Base-by-base conservation (phyloP, 2,797 vertebrate species). In the Thripadectes ignobilis region DNA sequence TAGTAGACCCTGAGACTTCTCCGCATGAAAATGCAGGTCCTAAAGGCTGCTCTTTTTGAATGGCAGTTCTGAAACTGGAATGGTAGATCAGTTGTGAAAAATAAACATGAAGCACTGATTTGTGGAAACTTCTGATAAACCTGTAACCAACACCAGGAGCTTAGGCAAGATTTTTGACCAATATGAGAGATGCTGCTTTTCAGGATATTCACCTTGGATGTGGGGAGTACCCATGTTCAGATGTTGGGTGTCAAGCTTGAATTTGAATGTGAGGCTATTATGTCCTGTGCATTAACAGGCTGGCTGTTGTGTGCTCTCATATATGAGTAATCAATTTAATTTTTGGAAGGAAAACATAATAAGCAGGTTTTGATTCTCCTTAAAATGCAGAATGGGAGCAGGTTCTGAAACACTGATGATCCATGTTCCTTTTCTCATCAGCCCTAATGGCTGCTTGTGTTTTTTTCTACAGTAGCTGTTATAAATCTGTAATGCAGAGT, bases 341-440 rank as follows among this genome's bases (percentile, higher is more conserved):
- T 80, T 92, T 43, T 69, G 29, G 46, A 91, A 66, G 62, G 15
- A 84, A 86, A 86, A 90, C 58, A 51, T 8, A 11, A 61, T 46
- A 81, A 88, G 85, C 34, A 69, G 65, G 58, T 81, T 85, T 81
- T 65, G 12, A 21, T 36, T 89, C 62, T 90, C 63, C 48, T 91
- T 81, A 69, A 93, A 89, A 88, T 51, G 88, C 48, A 59, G 73
- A 75, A 73, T 66, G 55, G 75, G 83, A 63, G 34, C 11, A 72
- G 82, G 63, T 82, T 73, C 74, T 84, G 66, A 69, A 86, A 86
- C n/a, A 41, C 69, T 84, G 85, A 88, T 93, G 90, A 78, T 86
- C 29, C 24, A 4, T 78, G 38, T 63, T 63, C 41, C 45, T 81
- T 75, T 88, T 63, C 59, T 83, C 78, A 83, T 87, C 93, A 92